Conservation (phyloP, 2,888 invertebrate species). For the Fabriciana adippe region DNA sequence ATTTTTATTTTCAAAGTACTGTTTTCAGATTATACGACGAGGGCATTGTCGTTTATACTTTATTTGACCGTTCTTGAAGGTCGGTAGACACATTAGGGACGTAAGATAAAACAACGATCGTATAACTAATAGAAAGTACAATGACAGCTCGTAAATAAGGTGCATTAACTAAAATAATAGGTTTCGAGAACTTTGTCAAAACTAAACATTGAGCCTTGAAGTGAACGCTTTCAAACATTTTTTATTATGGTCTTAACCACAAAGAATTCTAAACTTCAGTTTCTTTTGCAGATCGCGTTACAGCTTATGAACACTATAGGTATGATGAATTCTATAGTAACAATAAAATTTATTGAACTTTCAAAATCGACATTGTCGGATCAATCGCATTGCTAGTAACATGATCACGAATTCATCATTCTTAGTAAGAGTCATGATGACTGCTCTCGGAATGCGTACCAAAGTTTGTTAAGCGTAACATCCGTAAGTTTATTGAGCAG, state of each 20-base stretch:
- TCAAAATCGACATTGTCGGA: no score
- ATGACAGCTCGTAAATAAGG: slow-evolving; percentile 39
- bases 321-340: background rate
- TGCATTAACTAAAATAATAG: slow-evolving; percentile 30
- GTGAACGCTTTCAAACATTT: background rate
- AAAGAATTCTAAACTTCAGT: background rate
- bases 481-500: slow-evolving; percentile 71
- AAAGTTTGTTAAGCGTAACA: slow-evolving; percentile 52
- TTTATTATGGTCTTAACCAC: background rate
- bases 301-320: background rate
- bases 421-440: background rate
- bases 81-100: slow-evolving; percentile 58
- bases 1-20: slow-evolving; percentile 10
- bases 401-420: no score
- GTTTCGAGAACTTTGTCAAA: slow-evolving; percentile 27
- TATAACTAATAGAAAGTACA: slow-evolving; percentile 41
- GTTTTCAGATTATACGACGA: slow-evolving; percentile 33
- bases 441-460: slow-evolving; percentile 27
- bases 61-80: slow-evolving; percentile 60
- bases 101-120: slow-evolving; percentile 36
- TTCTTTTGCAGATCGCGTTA: background rate
- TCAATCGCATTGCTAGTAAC: no score
- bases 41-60: slow-evolving; percentile 37
- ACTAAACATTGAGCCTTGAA: slow-evolving; percentile 1
- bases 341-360: background rate